Conservation (phyloP, 2,113 vertebrate species). For the Emydocephalus ijimae region DNA sequence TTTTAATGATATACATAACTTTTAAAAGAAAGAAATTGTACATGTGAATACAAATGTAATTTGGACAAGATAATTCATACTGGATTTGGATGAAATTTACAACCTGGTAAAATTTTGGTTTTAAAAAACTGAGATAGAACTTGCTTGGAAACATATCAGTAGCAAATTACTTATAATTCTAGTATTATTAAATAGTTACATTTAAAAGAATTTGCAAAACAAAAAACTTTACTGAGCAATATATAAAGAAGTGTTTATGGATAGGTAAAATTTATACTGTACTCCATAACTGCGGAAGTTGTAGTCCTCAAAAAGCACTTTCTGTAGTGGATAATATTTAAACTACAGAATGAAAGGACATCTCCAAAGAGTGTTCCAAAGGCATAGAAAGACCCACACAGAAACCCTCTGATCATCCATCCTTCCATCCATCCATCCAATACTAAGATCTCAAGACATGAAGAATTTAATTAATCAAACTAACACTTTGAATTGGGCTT, state of each 20-base stretch:
- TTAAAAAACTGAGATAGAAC: not conserved
- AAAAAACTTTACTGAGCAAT: not conserved
- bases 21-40: not conserved
- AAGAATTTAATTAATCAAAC: not conserved
- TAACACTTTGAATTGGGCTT: not conserved
- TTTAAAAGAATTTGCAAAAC: not conserved
- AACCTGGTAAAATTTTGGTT: not conserved
- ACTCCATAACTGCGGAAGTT: not conserved
- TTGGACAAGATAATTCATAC: not conserved
- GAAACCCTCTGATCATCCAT: not conserved
- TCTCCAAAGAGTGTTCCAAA: not conserved
- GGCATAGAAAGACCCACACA: not conserved
- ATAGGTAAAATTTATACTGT: not conserved
- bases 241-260: not conserved
- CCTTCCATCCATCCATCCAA: not conserved
- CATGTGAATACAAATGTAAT: not conserved
- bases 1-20: not conserved
- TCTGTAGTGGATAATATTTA: not conserved
- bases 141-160: not conserved
- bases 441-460: not conserved
- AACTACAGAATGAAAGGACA: not conserved
- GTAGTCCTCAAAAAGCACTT: not conserved
- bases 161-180: not conserved
- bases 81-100: not conserved
- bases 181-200: not conserved